A percentile compares a stretch with the other conserved stretches of the same genome.
phyloP scores from a whole-genome alignment of 2,888 invertebrate genomes.

The Tinea pellionella region DNA sequence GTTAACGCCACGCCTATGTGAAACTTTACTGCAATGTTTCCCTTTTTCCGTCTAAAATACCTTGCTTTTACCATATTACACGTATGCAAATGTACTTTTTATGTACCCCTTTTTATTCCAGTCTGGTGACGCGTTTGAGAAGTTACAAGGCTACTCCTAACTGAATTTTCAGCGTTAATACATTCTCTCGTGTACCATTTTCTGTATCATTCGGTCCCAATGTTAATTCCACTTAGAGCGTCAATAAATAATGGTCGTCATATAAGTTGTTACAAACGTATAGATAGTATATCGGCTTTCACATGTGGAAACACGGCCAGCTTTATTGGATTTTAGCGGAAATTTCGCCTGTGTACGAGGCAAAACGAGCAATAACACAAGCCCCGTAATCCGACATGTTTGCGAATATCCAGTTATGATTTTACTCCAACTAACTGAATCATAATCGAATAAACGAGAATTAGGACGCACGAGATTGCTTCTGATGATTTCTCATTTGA shows the following conservation, averaged over 20 bases:
- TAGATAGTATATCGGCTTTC: constrained; percentile 26
- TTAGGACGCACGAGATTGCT: neutral
- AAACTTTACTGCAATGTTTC: constrained; percentile 8
- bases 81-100: constrained; percentile 7
- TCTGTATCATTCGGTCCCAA: neutral
- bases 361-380: constrained; percentile 33
- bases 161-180: no score
- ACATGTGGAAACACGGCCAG: constrained; percentile 27
- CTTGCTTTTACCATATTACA: constrained; percentile 8
- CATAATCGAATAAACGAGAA: constrained; percentile 6
- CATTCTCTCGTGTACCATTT: neutral
- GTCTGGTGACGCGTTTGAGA: neutral
- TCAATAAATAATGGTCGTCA: neutral
- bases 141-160: no score
- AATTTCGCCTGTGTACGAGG: constrained; percentile 41
- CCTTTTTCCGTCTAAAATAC: constrained; percentile 8
- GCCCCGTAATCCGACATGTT: constrained; percentile 28
- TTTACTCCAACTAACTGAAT: constrained; percentile 23
- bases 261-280: constrained; percentile 11
- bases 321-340: constrained; percentile 63
- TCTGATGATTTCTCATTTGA: neutral
- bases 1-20: constrained; percentile 12
- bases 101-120: neutral
- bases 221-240: no score
- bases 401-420: constrained; percentile 56